Evolutionary conservation across 2,888 invertebrate genomes (phyloP).

Genomic region (Synergus umbraculus): DNA sequence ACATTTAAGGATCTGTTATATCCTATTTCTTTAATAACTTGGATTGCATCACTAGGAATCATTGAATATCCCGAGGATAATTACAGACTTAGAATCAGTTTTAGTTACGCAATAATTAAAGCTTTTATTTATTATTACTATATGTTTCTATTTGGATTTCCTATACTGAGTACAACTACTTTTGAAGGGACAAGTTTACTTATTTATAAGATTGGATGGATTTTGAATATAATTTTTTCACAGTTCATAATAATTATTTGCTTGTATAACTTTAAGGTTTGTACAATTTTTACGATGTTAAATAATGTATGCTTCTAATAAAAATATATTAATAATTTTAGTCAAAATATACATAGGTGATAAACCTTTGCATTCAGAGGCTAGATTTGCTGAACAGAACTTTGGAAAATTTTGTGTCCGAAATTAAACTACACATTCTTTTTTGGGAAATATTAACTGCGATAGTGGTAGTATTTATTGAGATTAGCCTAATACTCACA

Average conservation of each 20-base stretch:
- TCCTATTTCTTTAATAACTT: slow-evolving; percentile 41
- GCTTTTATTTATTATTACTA: no score
- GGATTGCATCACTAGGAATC: slow-evolving; percentile 54
- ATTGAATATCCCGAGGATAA: slow-evolving; percentile 54
- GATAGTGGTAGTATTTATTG: not conserved
- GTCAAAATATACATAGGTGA: not conserved
- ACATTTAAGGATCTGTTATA: not conserved
- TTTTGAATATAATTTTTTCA: not conserved
- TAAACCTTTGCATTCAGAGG: not conserved
- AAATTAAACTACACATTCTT: not conserved
- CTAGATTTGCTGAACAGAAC: not conserved
- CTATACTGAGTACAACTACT: not conserved
- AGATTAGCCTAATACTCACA: not conserved
- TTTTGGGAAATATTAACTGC: not conserved
- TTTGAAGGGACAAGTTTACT: not conserved
- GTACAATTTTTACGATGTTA: not conserved
- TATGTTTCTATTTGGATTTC: not conserved
- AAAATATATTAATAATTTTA: not conserved
- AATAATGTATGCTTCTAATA: no score
- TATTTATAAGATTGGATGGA: not conserved
- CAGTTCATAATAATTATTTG: not conserved
- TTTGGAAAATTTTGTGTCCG: not conserved
- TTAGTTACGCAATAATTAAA: slow-evolving; percentile 33
- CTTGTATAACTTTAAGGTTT: not conserved
- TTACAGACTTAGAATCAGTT: slow-evolving; percentile 49